Conservation (phyloP, 2,113 vertebrate species). For the Halcyon malimbica region DNA sequence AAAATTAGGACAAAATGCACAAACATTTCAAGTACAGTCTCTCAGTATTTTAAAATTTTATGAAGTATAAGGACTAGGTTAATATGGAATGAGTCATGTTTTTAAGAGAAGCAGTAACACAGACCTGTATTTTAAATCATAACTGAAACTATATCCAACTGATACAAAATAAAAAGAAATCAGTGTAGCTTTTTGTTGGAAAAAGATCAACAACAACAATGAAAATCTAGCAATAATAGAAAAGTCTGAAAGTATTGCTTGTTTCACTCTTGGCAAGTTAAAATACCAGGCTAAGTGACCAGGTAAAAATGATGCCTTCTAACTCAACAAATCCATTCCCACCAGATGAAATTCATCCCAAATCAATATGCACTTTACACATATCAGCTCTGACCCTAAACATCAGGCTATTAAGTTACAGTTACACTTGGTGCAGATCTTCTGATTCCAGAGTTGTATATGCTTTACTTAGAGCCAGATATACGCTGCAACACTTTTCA, state of each 20-base stretch:
- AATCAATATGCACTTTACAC: background rate
- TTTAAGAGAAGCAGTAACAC: slow-evolving; percentile 57
- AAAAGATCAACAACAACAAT: background rate
- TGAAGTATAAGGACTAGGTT: slow-evolving; percentile 62
- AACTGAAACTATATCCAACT: background rate
- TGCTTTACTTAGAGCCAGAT: background rate
- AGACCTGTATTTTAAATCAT: slow-evolving; percentile 28
- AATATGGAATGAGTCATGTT: slow-evolving; percentile 56
- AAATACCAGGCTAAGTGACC: background rate
- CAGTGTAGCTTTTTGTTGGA: background rate
- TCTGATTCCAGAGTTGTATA: background rate
- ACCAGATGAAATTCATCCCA: background rate
- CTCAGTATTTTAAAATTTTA: slow-evolving; percentile 64
- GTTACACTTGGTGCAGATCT: background rate
- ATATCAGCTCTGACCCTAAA: background rate
- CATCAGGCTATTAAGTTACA: background rate
- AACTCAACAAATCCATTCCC: background rate
- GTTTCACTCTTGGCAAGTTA: background rate
- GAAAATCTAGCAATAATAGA: background rate
- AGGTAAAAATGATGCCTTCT: background rate
- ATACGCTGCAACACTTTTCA: background rate
- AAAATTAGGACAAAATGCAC: slow-evolving; percentile 58
- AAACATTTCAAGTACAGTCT: slow-evolving; percentile 43
- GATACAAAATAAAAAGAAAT: slow-evolving; percentile 25
- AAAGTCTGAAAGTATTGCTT: background rate